Evolutionary conservation across 2,888 invertebrate genomes (phyloP), one percentile per base, ranked within the genome.

Genomic region (Ophion ellenae): DNA sequence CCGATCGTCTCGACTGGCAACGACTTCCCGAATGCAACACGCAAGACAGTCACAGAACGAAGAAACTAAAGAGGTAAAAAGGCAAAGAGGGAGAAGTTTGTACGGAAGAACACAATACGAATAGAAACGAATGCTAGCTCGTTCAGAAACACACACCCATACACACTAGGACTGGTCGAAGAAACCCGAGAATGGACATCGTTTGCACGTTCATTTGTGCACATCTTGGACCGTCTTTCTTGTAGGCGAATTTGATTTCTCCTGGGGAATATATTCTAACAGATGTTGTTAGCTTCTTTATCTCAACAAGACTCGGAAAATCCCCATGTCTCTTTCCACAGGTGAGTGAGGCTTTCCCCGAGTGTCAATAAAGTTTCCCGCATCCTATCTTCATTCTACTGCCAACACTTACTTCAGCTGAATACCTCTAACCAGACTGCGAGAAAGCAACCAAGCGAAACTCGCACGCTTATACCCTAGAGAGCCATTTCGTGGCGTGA

Each of bases 191-290:
- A 88, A 87, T 78, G 57, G 85, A 81, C 86, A 85, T 89, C 88
- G 86, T 87, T 87, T 84, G 85, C 85, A 84, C 84, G 83, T 86
- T 83, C 77, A 67, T 84, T 86, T 87, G 69, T 81, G 67, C 81
- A 82, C 77, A 84, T 69, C 81, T 71, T 40, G 71, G 84, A 77
- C 84, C 85, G 84, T 84, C 85, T 87, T 80, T 78, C 74, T 82
- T 86, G 84, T 86, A 86, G 87, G 81, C 86, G 87, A 86, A 88
- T 88, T 89, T 91, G 90, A 91, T 91, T 91, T 91, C 91, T 91
- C 91, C 79, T 83, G 90, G 90, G 91, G 88, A 85, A 87, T 84
- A 85, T 85, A 66, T 84, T 76, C 86, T 88, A 88, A 88, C 88
- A 86, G 88, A 88, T 88, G 87, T 87, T 85, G 77, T 71, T 80